Percentiles rank a stretch among this genome's conserved stretches.
These are phyloP conservation scores for Heliocidaris tuberculata DNA, from an alignment of 35 echinoderm and acorn worm species.

Conservation along the genomic window DNA sequence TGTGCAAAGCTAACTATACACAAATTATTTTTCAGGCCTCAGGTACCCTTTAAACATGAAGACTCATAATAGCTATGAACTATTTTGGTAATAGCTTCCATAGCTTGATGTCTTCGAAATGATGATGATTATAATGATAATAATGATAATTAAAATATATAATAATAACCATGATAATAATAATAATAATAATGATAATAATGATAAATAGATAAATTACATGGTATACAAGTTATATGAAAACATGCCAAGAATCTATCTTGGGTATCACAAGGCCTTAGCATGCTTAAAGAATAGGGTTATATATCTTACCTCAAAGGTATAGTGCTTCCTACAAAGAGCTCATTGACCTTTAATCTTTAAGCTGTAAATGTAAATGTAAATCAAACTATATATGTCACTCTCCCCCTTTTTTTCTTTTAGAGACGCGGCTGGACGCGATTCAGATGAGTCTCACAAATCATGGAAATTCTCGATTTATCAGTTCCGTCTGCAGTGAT, in stretches of 20 bases:
- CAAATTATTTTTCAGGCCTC: too few species aligned
- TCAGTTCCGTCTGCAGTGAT: conserved; percentile 47
- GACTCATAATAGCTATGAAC: background rate
- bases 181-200: background rate
- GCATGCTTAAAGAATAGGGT: too few species aligned
- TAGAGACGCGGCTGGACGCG: conserved; percentile 39
- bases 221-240: background rate
- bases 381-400: too few species aligned
- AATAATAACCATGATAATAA: background rate
- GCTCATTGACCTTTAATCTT: too few species aligned
- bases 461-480: conserved; percentile 47
- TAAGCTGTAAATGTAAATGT: too few species aligned
- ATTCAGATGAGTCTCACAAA: conserved; percentile 21
- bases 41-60: too few species aligned
- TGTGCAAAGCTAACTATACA: too few species aligned
- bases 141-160: background rate
- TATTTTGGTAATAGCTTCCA: background rate
- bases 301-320: too few species aligned
- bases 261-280: too few species aligned
- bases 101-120: background rate
- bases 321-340: too few species aligned
- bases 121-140: background rate
- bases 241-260: background rate
- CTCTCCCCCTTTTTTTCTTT: background rate
- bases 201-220: background rate